Evolutionary conservation across 2,113 vertebrate species (phyloP), one percentile per base, ranked within the genome.

Genomic region (Rhynchomys soricoides): DNA sequence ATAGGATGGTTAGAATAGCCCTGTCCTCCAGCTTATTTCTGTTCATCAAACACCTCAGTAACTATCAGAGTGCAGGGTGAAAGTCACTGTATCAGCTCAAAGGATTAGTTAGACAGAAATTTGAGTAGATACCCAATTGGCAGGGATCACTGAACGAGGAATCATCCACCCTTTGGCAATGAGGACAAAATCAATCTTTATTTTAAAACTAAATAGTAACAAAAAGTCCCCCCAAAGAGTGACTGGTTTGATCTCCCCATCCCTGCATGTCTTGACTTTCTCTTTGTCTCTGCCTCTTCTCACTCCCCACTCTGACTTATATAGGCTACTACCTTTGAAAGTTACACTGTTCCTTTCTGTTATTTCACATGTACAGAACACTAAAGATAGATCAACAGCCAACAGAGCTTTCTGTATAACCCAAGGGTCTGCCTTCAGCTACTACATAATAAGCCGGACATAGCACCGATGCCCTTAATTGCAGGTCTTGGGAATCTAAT

Each of bases 61-160:
- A 29, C 1, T 5, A 7, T 26, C 37, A 90, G 19, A 10, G 17
- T 6, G 11, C 31, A 50, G 5, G 52, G 55, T 6, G 50, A 87
- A 73, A 37, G 78, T 75, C 90, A 95, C 3, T n/a, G 37, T 24
- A 88, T 94, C 77, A 85, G 52, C 40, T 31, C 40, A 91, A 70
- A 85, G 43, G 45, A 55, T 0, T 68, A 1, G 7, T 7, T 43
- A 52, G 19, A 37, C 37, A 29, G 34, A 83, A 68, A 68, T 16
- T 13, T 17, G 45, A 89, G 22, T 8, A 15, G 55, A 31, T 43
- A 50, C 45, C 26, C n/a, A 57, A 68, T 26, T 21, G 13, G 29
- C 40, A 75, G 21, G 10, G 48, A 91, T 75, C 5, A 22, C 10
- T 7, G 24, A 12, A 48, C 0, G 9, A 73, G 26, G 19, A 59